Percentiles rank a stretch among this genome's conserved stretches.
Conservation (phyloP, 2,888 invertebrate species). For the Gibbula magus region DNA sequence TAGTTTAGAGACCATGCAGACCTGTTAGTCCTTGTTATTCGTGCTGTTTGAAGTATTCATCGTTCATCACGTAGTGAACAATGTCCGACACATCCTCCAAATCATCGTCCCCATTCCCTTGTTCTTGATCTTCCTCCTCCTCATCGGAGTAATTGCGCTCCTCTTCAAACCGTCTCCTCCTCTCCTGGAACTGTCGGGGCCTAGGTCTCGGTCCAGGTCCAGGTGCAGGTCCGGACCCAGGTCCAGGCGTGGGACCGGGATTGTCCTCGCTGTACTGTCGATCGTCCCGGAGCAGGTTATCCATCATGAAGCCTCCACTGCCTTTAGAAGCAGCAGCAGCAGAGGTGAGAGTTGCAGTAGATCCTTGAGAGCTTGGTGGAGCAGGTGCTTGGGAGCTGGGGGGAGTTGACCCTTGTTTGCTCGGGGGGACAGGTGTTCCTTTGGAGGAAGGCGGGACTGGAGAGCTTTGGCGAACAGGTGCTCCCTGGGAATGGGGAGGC, state of each 20-base stretch:
- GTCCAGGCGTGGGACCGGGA: not conserved
- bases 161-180: not conserved
- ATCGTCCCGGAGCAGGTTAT: slow-evolving; percentile 44
- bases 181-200: not conserved
- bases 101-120: slow-evolving; percentile 55
- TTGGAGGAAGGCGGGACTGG: not conserved
- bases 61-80: slow-evolving; percentile 60
- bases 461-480: not conserved
- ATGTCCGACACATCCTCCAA: slow-evolving; percentile 61
- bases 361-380: not conserved
- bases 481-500: not conserved
- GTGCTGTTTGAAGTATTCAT: slow-evolving; percentile 53
- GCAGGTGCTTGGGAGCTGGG: slow-evolving; percentile 18
- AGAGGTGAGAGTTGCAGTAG: not conserved
- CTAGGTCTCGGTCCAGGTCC: not conserved
- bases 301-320: slow-evolving; percentile 59
- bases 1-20: no score
- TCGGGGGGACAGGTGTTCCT: slow-evolving; percentile 18
- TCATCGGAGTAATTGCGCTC: slow-evolving; percentile 8
- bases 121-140: slow-evolving; percentile 26
- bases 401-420: slow-evolving; percentile 20
- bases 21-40: not conserved
- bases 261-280: not conserved
- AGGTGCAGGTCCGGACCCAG: not conserved
- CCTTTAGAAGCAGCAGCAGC: slow-evolving; percentile 2